Conservation (phyloP, 1,140 invertebrate species). For the Drosophila parvula region DNA sequence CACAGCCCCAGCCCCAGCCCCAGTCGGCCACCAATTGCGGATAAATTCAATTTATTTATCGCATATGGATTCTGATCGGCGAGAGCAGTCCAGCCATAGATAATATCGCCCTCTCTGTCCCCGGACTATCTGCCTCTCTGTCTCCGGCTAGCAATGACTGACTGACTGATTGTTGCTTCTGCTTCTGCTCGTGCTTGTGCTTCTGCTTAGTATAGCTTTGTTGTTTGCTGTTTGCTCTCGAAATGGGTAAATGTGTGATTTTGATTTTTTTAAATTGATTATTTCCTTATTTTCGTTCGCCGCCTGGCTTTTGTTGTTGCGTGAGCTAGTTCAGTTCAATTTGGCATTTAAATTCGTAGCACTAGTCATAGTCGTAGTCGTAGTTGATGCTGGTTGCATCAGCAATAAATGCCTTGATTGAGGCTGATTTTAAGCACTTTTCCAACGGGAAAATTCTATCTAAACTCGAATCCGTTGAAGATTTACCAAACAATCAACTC, state of each 20-base stretch:
- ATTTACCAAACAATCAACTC: background rate
- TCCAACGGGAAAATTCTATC: background rate
- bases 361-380: background rate
- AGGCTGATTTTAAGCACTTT: constrained; percentile 13
- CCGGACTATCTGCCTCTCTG: constrained; percentile 13
- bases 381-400: constrained; percentile 26
- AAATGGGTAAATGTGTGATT: constrained; percentile 76
- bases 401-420: constrained; percentile 28
- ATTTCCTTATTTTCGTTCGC: constrained; percentile 80
- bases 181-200: constrained; percentile 13
- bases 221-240: constrained; percentile 18
- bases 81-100: constrained; percentile 34
- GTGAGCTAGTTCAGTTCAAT: constrained; percentile 68
- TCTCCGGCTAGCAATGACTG: constrained; percentile 10
- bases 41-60: constrained; percentile 84
- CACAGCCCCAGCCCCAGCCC: constrained; percentile 12
- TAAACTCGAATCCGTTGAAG: background rate
- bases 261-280: constrained; percentile 83
- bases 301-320: constrained; percentile 38
- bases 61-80: constrained; percentile 80
- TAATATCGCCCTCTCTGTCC: background rate
- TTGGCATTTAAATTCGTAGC: constrained; percentile 50
- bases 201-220: constrained; percentile 55
- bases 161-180: constrained; percentile 69
- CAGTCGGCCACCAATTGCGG: constrained; percentile 78